Evolutionary conservation across 2,797 vertebrate species (phyloP).

Genomic region (Helicolenus hilgendorfi): DNA sequence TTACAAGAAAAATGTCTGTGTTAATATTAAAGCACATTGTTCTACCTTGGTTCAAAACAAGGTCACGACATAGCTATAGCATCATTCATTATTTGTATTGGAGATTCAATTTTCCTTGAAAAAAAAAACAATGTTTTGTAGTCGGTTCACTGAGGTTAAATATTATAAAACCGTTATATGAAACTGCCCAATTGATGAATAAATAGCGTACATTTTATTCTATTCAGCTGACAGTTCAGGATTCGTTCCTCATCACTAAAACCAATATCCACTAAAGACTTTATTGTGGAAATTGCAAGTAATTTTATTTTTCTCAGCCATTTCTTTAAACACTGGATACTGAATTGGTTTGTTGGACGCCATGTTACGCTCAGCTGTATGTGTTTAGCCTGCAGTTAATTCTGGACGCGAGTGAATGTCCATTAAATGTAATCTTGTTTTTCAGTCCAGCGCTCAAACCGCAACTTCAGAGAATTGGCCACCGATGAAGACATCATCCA

Average conservation of each 20-base stretch:
- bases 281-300: conserved; percentile 22
- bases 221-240: conserved; percentile 7
- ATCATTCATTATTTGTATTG: neutral
- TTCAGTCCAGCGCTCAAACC: conserved; percentile 85
- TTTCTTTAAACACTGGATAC: conserved; percentile 53
- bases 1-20: conserved; percentile 1
- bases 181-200: conserved; percentile 1
- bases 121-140: neutral
- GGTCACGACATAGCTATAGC: neutral
- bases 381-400: conserved; percentile 87
- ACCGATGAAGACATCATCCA: conserved; percentile 88
- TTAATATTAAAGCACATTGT: conserved; percentile 22
- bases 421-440: conserved; percentile 90
- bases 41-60: conserved; percentile 18
- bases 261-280: conserved; percentile 17
- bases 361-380: conserved; percentile 67
- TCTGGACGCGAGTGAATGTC: conserved; percentile 85
- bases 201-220: conserved; percentile 18
- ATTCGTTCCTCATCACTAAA: conserved; percentile 35
- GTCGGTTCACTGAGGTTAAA: neutral
- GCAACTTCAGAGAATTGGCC: conserved; percentile 88
- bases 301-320: conserved; percentile 37
- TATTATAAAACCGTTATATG: neutral
- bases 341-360: conserved; percentile 62
- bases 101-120: neutral